These are phyloP conservation scores for Stegastes partitus DNA, from an alignment of 2,113 vertebrate genomes.

Conservation along the genomic window DNA sequence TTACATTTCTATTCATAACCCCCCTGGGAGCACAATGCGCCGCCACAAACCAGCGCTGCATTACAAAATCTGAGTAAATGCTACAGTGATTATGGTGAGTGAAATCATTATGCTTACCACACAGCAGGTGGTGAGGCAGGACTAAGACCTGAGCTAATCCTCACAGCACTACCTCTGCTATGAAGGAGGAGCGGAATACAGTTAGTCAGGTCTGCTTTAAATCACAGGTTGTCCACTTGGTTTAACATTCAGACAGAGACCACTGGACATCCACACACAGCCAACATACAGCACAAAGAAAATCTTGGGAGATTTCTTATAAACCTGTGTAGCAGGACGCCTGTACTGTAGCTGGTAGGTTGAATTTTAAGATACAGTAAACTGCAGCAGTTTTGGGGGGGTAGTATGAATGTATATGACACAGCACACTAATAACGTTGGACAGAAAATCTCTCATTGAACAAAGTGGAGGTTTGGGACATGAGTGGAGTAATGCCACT, in stretches of 20 bases:
- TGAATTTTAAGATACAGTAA: too few relatives aligned
- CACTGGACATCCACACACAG: background rate
- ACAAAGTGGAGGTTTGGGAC: too few relatives aligned
- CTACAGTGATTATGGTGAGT: conserved; percentile 50
- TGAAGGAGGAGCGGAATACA: conserved; percentile 17
- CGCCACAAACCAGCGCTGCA: conserved; percentile 6
- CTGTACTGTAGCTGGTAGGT: too few relatives aligned
- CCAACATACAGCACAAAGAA: background rate
- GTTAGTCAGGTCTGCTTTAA: conserved; percentile 34
- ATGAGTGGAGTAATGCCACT: too few relatives aligned
- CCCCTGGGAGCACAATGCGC: conserved; percentile 40
- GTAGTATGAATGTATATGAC: too few relatives aligned
- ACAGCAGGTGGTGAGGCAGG: conserved; percentile 62
- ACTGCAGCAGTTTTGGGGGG: too few relatives aligned
- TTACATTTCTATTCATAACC: conserved; percentile 55
- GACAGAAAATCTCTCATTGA: too few relatives aligned
- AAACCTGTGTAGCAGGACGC: too few relatives aligned
- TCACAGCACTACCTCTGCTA: conserved; percentile 30
- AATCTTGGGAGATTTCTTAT: background rate
- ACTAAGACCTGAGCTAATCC: conserved; percentile 67
- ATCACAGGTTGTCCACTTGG: conserved; percentile 25
- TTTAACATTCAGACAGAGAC: conserved; percentile 1
- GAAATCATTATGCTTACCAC: conserved; percentile 52
- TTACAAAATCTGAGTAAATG: conserved; percentile 53
- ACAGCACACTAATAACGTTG: too few relatives aligned